phyloP scores from a whole-genome alignment of 2,113 vertebrate genomes.

The Hippocampus abdominalis region DNA sequence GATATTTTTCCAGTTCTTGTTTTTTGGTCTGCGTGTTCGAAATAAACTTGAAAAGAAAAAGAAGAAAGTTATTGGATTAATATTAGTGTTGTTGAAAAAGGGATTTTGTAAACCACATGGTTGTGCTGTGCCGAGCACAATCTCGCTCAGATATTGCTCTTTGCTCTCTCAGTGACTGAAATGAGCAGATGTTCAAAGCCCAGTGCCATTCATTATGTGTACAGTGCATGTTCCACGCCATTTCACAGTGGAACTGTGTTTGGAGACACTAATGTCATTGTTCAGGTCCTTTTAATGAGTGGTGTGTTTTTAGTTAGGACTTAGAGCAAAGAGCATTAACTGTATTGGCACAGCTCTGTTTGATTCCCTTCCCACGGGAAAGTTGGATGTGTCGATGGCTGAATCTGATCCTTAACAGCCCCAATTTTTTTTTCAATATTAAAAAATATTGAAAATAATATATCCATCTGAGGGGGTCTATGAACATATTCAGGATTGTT shows the following conservation, averaged over 20 bases:
- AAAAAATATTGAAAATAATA: no score
- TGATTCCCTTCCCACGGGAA: neutral
- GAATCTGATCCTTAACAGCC: slow-evolving; percentile 14
- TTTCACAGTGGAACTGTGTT: slow-evolving; percentile 1
- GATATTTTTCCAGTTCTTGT: no score
- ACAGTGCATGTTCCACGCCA: slow-evolving; percentile 5
- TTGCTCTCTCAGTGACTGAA: slow-evolving; percentile 5
- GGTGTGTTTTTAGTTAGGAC: neutral
- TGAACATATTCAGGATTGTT: neutral
- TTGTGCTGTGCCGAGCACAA: neutral
- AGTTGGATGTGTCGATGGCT: neutral
- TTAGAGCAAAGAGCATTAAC: neutral
- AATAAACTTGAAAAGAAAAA: no score
- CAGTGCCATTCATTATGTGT: slow-evolving; percentile 15
- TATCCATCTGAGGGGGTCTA: no score
- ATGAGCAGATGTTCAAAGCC: slow-evolving; percentile 6
- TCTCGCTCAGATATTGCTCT: neutral
- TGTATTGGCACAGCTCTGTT: neutral
- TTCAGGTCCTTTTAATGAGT: neutral
- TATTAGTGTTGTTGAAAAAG: no score
- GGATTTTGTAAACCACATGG: neutral
- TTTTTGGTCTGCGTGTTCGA: no score
- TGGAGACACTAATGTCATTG: neutral
- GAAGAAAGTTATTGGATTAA: no score
- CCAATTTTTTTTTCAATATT: no score